Base-by-base conservation (phyloP, 2,113 vertebrate species). In the Myiopsitta monachus region DNA sequence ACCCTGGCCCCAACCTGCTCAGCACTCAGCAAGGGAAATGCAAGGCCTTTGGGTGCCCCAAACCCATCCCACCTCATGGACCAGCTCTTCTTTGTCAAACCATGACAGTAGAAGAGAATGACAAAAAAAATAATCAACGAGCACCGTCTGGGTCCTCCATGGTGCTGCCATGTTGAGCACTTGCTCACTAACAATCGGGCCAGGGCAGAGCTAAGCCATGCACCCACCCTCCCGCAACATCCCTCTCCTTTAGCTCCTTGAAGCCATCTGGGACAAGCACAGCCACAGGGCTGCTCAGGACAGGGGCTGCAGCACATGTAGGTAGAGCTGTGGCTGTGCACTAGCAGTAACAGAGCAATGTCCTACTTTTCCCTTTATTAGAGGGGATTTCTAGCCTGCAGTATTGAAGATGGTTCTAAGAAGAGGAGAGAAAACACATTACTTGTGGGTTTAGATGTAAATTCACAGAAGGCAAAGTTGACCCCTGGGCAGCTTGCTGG, bases 111-210 rank as follows among this genome's bases (percentile, higher is more conserved):
- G 28, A 54, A 41, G 30, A 80, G 33, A 59, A 70, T 57, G 43
- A 49, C 6, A 66, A 70, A 39, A 39, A 36, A 49, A 54, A 28
- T 15, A 28, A 27, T 22, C 24, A 24, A 2, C 2, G 38, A 59
- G 23, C 3, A 0, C 47, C 5, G 55, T 26, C 33, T 6, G 14
- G 8, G 21, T 52, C 24, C 39, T 70, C 39, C 0, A 0, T 0
- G 0, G 7, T 10, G 27, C 30, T 47, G 41, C 21, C 14, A 24
- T 3, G 8, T n/a, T 8, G 26, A 49, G 31, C 47, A 49, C 10
- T 27, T 38, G 75, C 55, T 38, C 7, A 13, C 47, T 74, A 38
- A 39, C 33, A 57, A 39, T 1, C 2, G 17, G 22, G 30, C 39
- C 61, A 36, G 24, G 24, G 26, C 49, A 81, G 57, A 31, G 55